Conservation (phyloP, 35 echinoderm and acorn worm species). For the Ptychodera flava region DNA sequence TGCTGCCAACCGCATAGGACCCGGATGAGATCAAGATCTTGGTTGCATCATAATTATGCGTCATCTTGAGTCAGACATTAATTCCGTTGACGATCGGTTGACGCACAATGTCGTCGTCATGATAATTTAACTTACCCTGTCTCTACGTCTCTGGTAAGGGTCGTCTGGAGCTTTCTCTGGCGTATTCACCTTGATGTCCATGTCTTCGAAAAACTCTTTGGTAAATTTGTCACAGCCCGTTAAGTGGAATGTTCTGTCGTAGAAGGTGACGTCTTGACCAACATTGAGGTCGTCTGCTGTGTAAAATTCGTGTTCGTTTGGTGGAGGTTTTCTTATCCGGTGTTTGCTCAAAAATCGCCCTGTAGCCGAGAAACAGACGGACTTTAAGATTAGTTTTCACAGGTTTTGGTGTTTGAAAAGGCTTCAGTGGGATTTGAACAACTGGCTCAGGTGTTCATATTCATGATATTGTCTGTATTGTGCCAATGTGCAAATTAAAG, state of each 20-base stretch:
- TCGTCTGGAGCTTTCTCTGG: background rate
- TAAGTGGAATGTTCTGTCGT: conserved; percentile 81
- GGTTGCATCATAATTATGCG: no score
- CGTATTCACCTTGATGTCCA: background rate
- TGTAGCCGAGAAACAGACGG: background rate
- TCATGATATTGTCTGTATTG: no score
- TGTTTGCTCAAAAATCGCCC: background rate
- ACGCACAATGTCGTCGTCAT: no score
- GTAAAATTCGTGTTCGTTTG: background rate
- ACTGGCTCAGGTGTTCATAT: no score
- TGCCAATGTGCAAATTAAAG: no score
- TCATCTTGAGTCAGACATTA: no score
- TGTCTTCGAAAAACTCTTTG: background rate
- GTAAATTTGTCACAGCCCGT: conserved; percentile 91
- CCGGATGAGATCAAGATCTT: no score
- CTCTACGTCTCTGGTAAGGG: background rate
- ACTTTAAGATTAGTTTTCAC: background rate
- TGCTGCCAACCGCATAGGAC: no score
- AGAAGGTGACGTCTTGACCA: conserved; percentile 81
- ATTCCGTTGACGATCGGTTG: no score
- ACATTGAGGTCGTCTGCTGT: conserved; percentile 58
- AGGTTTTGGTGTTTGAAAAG: no score
- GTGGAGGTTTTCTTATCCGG: background rate
- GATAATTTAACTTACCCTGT: background rate
- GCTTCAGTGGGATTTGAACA: no score